A percentile compares a stretch with the other conserved stretches of the same genome.
Evolutionary conservation across 1,140 invertebrate genomes (phyloP).

Genomic region (Drosophila sproati): DNA sequence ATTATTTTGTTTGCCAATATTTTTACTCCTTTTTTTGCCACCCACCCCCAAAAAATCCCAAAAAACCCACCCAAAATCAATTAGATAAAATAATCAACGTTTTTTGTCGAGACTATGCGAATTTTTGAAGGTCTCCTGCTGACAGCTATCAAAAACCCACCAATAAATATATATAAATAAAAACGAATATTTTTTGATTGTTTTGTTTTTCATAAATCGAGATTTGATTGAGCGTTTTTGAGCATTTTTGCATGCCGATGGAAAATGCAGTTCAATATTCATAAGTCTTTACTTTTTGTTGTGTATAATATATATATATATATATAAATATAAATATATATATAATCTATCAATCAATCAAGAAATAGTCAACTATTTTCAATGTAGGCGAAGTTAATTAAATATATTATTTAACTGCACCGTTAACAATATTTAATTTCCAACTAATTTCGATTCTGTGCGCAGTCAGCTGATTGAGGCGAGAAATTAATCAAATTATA

Average conservation of each 20-base stretch:
- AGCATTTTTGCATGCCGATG: slow-evolving; percentile 60
- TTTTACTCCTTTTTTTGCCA: slow-evolving; percentile 42
- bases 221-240: slow-evolving; percentile 27
- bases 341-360: not conserved
- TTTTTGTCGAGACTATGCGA: slow-evolving; percentile 78
- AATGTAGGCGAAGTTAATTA: slow-evolving; percentile 45
- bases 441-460: slow-evolving; percentile 2
- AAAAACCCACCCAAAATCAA: slow-evolving; percentile 1
- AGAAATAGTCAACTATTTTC: slow-evolving; percentile 1
- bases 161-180: slow-evolving; percentile 25
- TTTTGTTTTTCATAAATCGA: slow-evolving; percentile 22
- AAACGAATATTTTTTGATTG: slow-evolving; percentile 26
- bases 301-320: not conserved
- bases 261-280: slow-evolving; percentile 29
- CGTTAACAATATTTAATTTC: slow-evolving; percentile 37
- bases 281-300: slow-evolving; percentile 14
- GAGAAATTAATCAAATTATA: slow-evolving; percentile 39
- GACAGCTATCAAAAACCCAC: slow-evolving; percentile 8
- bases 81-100: slow-evolving; percentile 18
- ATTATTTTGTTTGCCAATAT: slow-evolving; percentile 60
- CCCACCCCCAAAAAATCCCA: slow-evolving; percentile 26
- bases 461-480: slow-evolving; percentile 28
- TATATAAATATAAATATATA: not conserved
- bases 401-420: slow-evolving; percentile 71
- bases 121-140: slow-evolving; percentile 76